These are phyloP conservation scores for Arrhopalites spinosus DNA, from an alignment of 2,888 invertebrate genomes.

Conservation along the genomic window DNA sequence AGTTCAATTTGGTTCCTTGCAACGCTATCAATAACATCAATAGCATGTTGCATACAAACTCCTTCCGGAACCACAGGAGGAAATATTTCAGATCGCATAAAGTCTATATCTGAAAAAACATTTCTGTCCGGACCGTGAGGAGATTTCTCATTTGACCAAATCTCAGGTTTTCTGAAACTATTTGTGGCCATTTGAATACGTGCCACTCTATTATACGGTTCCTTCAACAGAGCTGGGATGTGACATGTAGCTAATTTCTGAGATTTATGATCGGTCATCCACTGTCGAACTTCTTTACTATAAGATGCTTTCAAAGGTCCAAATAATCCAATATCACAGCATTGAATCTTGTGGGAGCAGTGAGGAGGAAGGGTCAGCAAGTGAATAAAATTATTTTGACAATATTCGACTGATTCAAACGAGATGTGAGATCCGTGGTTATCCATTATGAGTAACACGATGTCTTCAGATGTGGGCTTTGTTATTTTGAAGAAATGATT, in stretches of 20 bases:
- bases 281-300: neutral
- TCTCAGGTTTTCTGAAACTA: neutral
- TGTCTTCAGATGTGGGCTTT: slow-evolving; percentile 5
- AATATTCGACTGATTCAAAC: neutral
- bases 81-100: neutral
- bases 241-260: neutral
- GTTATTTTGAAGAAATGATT: neutral
- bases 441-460: slow-evolving; percentile 26
- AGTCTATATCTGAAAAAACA: neutral
- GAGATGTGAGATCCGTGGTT: slow-evolving; percentile 15
- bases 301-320: slow-evolving; percentile 15
- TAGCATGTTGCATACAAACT: neutral
- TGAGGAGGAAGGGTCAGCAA: slow-evolving; percentile 35
- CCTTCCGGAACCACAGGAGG: neutral
- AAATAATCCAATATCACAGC: slow-evolving; percentile 29
- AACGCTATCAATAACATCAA: neutral
- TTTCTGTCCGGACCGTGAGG: neutral
- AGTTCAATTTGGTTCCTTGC: no score
- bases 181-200: neutral
- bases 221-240: neutral
- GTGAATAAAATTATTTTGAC: slow-evolving; percentile 1
- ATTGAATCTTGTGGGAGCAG: slow-evolving; percentile 36
- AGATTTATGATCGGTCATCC: neutral
- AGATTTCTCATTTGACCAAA: neutral
- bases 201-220: neutral